A percentile compares a stretch with the other conserved stretches of the same genome.
Conservation (phyloP, 2,888 invertebrate species). For the Rotaria magnacalcarata region DNA sequence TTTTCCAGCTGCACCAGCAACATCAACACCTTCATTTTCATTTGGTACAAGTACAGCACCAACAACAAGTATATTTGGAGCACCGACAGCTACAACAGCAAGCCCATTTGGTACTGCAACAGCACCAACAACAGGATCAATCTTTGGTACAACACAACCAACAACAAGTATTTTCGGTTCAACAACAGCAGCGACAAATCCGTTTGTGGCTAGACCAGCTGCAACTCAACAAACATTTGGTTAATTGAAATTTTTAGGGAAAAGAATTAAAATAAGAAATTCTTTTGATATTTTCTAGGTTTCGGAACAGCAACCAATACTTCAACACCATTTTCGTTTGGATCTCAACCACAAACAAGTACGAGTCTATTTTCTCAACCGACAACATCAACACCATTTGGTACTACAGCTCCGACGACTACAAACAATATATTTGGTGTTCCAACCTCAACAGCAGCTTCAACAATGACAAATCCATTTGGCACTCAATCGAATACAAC, state of each 20-base stretch:
- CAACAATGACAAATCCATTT: constrained; percentile 3
- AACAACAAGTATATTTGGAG: constrained; percentile 38
- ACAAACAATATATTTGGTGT: constrained; percentile 38
- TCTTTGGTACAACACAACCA: constrained; percentile 39
- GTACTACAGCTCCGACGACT: neutral
- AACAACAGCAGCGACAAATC: neutral
- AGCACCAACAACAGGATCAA: constrained; percentile 34
- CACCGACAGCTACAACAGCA: constrained; percentile 3
- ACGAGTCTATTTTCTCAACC: neutral
- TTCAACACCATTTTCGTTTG: constrained; percentile 28
- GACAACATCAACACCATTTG: constrained; percentile 34
- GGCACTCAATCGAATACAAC: neutral
- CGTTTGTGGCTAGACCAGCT: neutral
- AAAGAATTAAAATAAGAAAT: neutral
- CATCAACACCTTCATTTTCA: constrained; percentile 23
- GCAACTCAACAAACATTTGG: constrained; percentile 37
- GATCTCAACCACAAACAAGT: neutral
- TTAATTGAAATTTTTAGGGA: neutral
- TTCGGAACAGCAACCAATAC: constrained; percentile 36
- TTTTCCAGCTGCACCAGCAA: constrained; percentile 37
- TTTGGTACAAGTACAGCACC: constrained; percentile 39
- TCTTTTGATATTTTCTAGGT: neutral
- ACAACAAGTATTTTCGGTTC: constrained; percentile 36
- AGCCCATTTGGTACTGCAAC: constrained; percentile 33
- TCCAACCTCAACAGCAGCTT: constrained; percentile 25